A percentile compares a stretch with the other conserved stretches of the same genome.
These are phyloP conservation scores for Steinernema khuongi DNA, from an alignment of 1,140 invertebrate species.

Conservation along the genomic window DNA sequence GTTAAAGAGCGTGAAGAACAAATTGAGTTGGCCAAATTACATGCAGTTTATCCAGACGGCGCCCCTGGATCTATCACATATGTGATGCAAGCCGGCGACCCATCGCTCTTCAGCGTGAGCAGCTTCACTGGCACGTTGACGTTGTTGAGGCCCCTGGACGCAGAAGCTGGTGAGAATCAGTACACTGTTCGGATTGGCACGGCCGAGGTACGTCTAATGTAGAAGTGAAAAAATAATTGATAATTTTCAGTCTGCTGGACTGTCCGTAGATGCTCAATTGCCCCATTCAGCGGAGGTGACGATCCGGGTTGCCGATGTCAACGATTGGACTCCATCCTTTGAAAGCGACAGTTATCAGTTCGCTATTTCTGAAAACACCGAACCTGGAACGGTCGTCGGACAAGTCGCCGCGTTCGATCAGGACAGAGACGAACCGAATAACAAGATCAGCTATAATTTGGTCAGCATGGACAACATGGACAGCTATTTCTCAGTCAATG, in stretches of 20 bases:
- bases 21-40: conserved; percentile 46
- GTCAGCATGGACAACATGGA: conserved; percentile 43
- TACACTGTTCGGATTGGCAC: conserved; percentile 44
- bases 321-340: conserved; percentile 58
- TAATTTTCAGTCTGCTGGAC: conserved; percentile 20
- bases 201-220: conserved; percentile 30
- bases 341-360: conserved; percentile 48
- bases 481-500: conserved; percentile 45
- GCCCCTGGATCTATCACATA: conserved; percentile 46
- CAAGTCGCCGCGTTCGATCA: conserved; percentile 55
- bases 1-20: conserved; percentile 54
- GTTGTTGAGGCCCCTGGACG: conserved; percentile 49
- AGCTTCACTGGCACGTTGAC: conserved; percentile 43
- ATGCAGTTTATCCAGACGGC: conserved; percentile 50
- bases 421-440: conserved; percentile 53
- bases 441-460: conserved; percentile 45
- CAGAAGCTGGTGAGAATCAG: conserved; percentile 41
- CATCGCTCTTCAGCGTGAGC: conserved; percentile 40
- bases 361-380: conserved; percentile 39
- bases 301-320: conserved; percentile 50
- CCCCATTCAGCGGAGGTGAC: conserved; percentile 48
- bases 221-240: background rate
- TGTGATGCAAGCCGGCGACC: conserved; percentile 44
- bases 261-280: conserved; percentile 35
- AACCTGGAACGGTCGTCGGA: conserved; percentile 53